Percentiles rank a stretch among this genome's conserved stretches.
phyloP scores from a whole-genome alignment of 2,113 vertebrate species.

The Oreochromis aureus region DNA sequence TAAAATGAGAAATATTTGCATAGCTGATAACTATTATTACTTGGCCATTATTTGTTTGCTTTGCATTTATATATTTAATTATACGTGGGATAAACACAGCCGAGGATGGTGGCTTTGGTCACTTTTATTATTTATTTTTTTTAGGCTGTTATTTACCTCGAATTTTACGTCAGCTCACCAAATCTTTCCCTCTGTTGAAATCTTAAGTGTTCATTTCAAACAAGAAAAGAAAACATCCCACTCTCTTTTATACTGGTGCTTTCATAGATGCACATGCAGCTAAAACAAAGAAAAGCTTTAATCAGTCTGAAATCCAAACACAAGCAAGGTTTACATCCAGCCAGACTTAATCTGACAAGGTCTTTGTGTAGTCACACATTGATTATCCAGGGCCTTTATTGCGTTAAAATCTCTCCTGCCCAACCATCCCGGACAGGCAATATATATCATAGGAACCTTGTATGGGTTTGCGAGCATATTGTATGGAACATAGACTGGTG shows the following conservation, averaged over 20 bases:
- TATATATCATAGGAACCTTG: conserved; percentile 50
- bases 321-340: conserved; percentile 57
- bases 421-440: conserved; percentile 51
- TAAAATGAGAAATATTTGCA: not conserved
- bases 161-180: conserved; percentile 38
- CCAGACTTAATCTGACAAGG: conserved; percentile 64
- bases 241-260: not conserved
- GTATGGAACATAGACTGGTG: conserved; percentile 34
- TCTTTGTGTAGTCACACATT: conserved; percentile 59
- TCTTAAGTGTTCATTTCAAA: conserved; percentile 37
- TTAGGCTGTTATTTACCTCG: conserved; percentile 15
- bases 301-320: conserved; percentile 57
- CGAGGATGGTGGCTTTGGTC: conserved; percentile 12
- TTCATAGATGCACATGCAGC: not conserved
- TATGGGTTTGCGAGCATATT: conserved; percentile 27
- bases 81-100: not conserved
- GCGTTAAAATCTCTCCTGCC: conserved; percentile 56
- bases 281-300: conserved; percentile 27
- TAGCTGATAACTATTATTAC: not conserved
- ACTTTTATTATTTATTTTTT: not conserved
- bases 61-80: not conserved
- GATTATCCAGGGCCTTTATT: conserved; percentile 64
- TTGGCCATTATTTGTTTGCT: not conserved
- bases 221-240: conserved; percentile 21
- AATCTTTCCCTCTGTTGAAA: conserved; percentile 34